Conservation (phyloP, 2,888 invertebrate species). For the Caenorhabditis zanzibari region DNA sequence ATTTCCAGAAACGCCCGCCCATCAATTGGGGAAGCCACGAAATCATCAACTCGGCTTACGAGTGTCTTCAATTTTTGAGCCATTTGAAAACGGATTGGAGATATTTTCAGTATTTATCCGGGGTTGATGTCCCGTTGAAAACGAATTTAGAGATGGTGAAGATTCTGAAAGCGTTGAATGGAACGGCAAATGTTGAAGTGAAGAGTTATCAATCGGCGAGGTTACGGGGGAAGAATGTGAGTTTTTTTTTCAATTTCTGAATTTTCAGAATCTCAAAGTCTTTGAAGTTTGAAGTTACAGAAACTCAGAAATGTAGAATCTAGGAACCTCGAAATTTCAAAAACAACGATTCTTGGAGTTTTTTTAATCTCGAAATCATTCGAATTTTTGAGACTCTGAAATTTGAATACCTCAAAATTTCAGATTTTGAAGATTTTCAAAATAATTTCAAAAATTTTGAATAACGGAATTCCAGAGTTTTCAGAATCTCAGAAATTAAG, state of each 20-base stretch:
- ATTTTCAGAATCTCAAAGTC: too few species aligned
- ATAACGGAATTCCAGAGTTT: too few species aligned
- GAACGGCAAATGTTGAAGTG: slow-evolving; percentile 65
- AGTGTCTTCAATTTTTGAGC: slow-evolving; percentile 64
- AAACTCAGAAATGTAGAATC: too few species aligned
- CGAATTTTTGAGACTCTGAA: too few species aligned
- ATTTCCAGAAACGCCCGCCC: slow-evolving; percentile 63
- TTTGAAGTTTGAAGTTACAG: neutral
- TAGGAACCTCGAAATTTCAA: too few species aligned
- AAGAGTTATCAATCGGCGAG: slow-evolving; percentile 34
- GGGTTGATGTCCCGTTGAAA: slow-evolving; percentile 68
- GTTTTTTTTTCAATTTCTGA: too few species aligned
- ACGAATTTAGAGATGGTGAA: slow-evolving; percentile 72
- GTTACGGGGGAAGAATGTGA: slow-evolving; percentile 58
- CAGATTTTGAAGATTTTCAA: too few species aligned
- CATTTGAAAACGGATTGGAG: slow-evolving; percentile 61
- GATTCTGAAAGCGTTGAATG: slow-evolving; percentile 68
- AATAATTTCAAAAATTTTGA: too few species aligned
- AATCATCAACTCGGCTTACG: slow-evolving; percentile 69
- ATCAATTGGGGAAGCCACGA: slow-evolving; percentile 69
- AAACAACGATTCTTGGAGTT: too few species aligned
- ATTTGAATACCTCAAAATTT: too few species aligned
- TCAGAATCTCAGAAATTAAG: too few species aligned
- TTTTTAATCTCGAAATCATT: too few species aligned
- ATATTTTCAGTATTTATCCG: slow-evolving; percentile 71